Evolutionary conservation across 1,140 invertebrate genomes (phyloP), one percentile per base, ranked within the genome.

Genomic region (Acromyrmex echinatior): DNA sequence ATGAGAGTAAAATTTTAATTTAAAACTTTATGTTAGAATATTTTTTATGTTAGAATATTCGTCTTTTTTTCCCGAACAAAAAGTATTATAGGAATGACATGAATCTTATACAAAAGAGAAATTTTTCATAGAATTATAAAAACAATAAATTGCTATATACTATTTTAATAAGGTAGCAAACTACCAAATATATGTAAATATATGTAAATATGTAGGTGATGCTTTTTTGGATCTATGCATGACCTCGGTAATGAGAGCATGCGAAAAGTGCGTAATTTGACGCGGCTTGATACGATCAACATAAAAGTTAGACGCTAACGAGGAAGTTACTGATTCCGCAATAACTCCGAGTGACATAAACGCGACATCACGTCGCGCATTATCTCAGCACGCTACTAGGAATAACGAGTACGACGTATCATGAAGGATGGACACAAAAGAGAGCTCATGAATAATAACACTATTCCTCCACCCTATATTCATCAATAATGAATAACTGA

Each of bases 261-360:
- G 49, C 35, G 56, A 74, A 63, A 60, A 58, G 18, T 60, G 56
- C 25, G 28, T 76, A 76, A 74, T 74, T 84, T 84, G 70, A 35
- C 51, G 16, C 25, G 56, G 39, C 45, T 14, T 39, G 45, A 76
- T 84, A 84, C 6, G 18, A 35, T 28, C 56, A n/a, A n/a, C 70
- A 84, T 25, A 53, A 18, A 58, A 49, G 62, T 79, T 79, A 49
- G 14, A 71, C n/a, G 12, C 5, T 45, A 56, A 73, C 35, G 60
- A 76, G 25, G 28, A 84, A 39, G 70, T 62, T 84, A 84, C 70
- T 76, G 80, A 76, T 84, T 62, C 39, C 70, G 56, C 70, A 62
- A 62, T 71, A 84, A 74, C 56, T 62, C 68, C 21, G 70, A 74
- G 53, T 82, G 80, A 84, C 80, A 74, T 84, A 84, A 84, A 84